Evolutionary conservation across 92 coral and sea anemone genomes (phyloP).

Genomic region (Paramuricea clavata): DNA sequence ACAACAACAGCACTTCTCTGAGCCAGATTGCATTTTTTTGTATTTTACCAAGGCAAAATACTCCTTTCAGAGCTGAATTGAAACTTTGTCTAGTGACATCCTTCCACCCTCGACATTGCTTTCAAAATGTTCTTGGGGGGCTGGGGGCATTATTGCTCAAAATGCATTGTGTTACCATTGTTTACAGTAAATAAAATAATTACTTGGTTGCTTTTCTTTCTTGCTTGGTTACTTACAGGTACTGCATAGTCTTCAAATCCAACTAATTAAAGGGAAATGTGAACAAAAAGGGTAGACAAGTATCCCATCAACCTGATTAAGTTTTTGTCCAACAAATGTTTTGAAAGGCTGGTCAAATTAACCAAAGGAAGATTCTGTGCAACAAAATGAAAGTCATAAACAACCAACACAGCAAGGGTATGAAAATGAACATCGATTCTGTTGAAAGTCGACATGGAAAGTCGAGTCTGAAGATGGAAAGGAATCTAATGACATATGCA

Average conservation of each 20-base stretch:
- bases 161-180: too few relatives aligned
- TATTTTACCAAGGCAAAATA: too few relatives aligned
- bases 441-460: slow-evolving; percentile 10
- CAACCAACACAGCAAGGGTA: slow-evolving; percentile 21
- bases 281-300: slow-evolving; percentile 44
- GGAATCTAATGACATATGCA: background rate
- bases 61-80: too few relatives aligned
- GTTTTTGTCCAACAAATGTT: slow-evolving; percentile 37
- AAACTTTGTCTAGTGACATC: too few relatives aligned
- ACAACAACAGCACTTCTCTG: too few relatives aligned
- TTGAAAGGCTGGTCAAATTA: slow-evolving; percentile 30
- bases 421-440: slow-evolving; percentile 20
- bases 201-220: too few relatives aligned
- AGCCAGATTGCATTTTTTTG: too few relatives aligned
- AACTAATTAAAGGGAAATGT: slow-evolving; percentile 35
- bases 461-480: slow-evolving; percentile 47
- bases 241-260: background rate
- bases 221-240: too few relatives aligned
- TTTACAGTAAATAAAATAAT: too few relatives aligned
- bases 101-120: too few relatives aligned
- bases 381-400: slow-evolving; percentile 23
- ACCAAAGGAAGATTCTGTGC: slow-evolving; percentile 42
- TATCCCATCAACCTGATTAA: slow-evolving; percentile 36
- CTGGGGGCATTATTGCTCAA: too few relatives aligned
- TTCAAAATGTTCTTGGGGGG: too few relatives aligned